Base-by-base conservation (phyloP, 2,888 invertebrate genomes). In the Alsophila aescularia region DNA sequence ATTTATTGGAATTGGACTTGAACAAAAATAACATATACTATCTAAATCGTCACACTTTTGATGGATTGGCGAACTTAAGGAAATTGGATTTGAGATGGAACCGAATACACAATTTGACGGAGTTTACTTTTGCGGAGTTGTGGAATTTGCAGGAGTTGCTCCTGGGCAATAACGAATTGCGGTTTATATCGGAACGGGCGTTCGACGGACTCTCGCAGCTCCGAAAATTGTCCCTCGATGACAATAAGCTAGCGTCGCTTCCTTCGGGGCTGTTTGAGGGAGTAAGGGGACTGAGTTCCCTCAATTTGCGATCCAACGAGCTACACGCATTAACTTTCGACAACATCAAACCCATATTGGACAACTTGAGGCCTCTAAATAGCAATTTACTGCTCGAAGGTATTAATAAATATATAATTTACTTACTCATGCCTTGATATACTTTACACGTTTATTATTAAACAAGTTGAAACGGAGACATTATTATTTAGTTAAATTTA, bases 1-100 rank as follows among this genome's bases (percentile, higher is more conserved):
- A 95, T 70, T 91, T 98, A 47, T 93, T 95, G 47, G 96, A 95
- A 72, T 90, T 98, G 66, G 96, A 98, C 82, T 87, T 98, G 75
- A 96, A 96, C 77, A 93, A 93, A 73, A 96, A 95, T 88, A 94
- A 94, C 77, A 94, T 97, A 67, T 93, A 93, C 73, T 93, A 95
- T 64, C 87, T 97, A 75, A 95, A 96, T 60, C 93, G 94, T 59
- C 95, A 95, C 73, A 95, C 95, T 61, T 97, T 97, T 84, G 93
- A 94, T 70, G 96, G 96, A 39, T 88, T 97, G 77, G 94, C 94
- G 41, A 94, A 94, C 79, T 90, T 97, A 65, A 93, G 93, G 79
- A 93, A 94, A 76, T 92, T 97, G 67, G 95, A 96, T 83, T 87
- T 97, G 66, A 94, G 95, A 60, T 92, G 92, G 66, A 97, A 97